Evolutionary conservation across 2,113 vertebrate species (phyloP), one percentile per base, ranked within the genome.

Genomic region (Egretta garzetta): DNA sequence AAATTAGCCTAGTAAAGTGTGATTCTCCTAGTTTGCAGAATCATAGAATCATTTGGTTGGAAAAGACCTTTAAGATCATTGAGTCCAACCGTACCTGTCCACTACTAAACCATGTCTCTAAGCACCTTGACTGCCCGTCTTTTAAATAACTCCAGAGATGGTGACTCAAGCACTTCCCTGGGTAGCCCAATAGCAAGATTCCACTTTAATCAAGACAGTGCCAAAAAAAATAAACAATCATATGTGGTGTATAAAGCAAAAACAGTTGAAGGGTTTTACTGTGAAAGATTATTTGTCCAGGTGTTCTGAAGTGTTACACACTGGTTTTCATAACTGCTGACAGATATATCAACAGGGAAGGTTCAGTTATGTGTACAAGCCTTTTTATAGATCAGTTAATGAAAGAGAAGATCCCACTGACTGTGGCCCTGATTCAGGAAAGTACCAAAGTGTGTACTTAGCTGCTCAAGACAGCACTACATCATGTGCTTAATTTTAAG

Each of bases 201-300:
- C 81, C 90, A 93, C 88, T 94, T 93, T 45, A 28, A 66, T 77
- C 70, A 73, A 23, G 80, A 64, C 66, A 85, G 26, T 91, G 97
- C 96, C 97, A 97, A 97, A 80, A 93, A 97, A 98, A 98, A 98
- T 96, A 98, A 97, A 95, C 88, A 93, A 87, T 55, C 50, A 52
- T 94, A 64, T 27, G 32, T 70, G 92, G 86, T 95, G 73, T 86
- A 89, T 94, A 86, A 97, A 96, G 93, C 22, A 49, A 94, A 93
- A 93, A 84, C 90, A 95, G 86, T 96, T 95, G 93, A 94, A 94
- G 82, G 55, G 86, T 89, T 97, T 95, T 92, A 91, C 73, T 89
- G 72, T 91, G 97, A 97, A 93, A 90, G 95, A 83, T 86, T 98
- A 96, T 98, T 98, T 97, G 95, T 95, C 92, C 98, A 98, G 97